These are phyloP conservation scores for Bryconaethiops microstoma DNA, from an alignment of 2,797 vertebrate genomes.

Conservation along the genomic window DNA sequence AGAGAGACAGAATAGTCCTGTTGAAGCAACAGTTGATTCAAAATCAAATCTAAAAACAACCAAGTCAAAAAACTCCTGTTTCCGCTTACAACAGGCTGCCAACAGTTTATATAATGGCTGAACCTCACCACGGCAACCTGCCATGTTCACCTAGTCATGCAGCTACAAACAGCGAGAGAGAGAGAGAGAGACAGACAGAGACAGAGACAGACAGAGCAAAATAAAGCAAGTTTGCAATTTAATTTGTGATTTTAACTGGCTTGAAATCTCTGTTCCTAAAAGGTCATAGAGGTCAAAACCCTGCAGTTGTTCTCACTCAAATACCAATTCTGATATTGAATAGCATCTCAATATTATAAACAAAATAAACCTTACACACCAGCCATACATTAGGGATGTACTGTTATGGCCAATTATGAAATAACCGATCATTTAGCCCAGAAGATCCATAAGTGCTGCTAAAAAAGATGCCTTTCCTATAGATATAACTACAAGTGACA, in stretches of 20 bases:
- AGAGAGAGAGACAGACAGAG: background rate
- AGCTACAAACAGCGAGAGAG: background rate
- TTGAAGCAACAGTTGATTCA: background rate
- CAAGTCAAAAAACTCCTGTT: background rate
- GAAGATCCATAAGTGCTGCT: too few relatives aligned
- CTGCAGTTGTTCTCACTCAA: background rate
- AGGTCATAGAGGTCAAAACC: background rate
- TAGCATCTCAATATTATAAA: background rate
- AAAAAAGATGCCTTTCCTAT: too few relatives aligned
- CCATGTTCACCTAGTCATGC: conserved; percentile 57
- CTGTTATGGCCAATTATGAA: too few relatives aligned
- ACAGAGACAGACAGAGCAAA: background rate
- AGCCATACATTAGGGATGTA: too few relatives aligned
- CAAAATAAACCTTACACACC: too few relatives aligned
- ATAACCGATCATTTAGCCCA: too few relatives aligned
- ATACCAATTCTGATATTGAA: background rate
- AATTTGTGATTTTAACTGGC: background rate
- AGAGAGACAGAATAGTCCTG: background rate
- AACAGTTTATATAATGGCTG: conserved; percentile 71
- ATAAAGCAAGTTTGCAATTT: background rate
- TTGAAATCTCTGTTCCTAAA: background rate
- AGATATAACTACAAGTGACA: too few relatives aligned
- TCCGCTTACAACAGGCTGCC: conserved; percentile 39
- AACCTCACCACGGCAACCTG: conserved; percentile 63
- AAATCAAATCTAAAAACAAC: conserved; percentile 20